Conservation (phyloP, 2,888 invertebrate genomes). For the Leptopilina syphax region DNA sequence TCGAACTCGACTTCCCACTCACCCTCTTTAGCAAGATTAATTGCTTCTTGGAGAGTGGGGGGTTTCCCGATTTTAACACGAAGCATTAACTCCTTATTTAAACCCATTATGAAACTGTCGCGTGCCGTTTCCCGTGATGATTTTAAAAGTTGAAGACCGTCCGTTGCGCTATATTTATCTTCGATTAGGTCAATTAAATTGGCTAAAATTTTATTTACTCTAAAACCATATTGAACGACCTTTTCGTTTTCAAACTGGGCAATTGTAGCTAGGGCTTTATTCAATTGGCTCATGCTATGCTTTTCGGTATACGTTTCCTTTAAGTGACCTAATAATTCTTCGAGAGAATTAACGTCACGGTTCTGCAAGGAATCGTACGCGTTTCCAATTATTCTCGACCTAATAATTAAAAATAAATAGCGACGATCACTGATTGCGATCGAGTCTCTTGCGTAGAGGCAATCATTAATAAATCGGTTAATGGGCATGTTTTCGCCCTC, state of each 20-base stretch:
- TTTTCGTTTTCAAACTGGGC: constrained; percentile 7
- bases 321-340: background rate
- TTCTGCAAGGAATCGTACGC: no score
- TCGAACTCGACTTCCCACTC: background rate
- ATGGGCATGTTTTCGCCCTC: no score
- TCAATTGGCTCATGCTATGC: constrained; percentile 15
- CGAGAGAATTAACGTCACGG: background rate
- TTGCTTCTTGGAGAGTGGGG: background rate
- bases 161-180: background rate
- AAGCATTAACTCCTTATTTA: background rate
- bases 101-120: no score
- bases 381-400: no score
- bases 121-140: background rate
- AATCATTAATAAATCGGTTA: no score
- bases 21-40: background rate
- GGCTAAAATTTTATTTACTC: background rate
- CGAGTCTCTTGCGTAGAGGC: no score
- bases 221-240: background rate
- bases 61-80: background rate
- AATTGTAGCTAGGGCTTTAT: constrained; percentile 16
- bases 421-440: no score
- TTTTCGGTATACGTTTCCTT: background rate
- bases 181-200: background rate
- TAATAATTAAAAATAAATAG: no score
- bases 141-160: background rate